A percentile compares a stretch with the other conserved stretches of the same genome.
These are phyloP conservation scores for Lordiphosa clarofinis DNA, from an alignment of 1,140 invertebrate species.

Conservation along the genomic window DNA sequence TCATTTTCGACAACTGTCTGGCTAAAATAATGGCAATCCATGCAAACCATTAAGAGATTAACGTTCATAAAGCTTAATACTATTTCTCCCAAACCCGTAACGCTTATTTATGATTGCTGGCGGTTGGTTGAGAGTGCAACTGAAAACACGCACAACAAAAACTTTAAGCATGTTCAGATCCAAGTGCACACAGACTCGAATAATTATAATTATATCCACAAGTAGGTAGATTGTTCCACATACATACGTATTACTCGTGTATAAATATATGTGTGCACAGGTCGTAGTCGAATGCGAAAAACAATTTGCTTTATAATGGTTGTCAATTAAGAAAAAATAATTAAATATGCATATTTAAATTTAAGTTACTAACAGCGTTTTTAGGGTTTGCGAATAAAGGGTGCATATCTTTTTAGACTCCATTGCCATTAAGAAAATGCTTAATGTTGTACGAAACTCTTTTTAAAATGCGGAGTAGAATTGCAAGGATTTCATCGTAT, in stretches of 20 bases:
- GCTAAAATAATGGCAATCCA: conserved; percentile 37
- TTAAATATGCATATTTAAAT: conserved; percentile 18
- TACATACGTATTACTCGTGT: not conserved
- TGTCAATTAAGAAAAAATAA: conserved; percentile 48
- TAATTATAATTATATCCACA: too few relatives aligned
- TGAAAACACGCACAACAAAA: conserved; percentile 33
- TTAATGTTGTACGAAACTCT: too few relatives aligned
- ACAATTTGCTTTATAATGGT: conserved; percentile 39
- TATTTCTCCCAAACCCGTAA: conserved; percentile 7
- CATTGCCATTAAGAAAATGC: too few relatives aligned
- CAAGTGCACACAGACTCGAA: not conserved
- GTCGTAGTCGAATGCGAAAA: conserved; percentile 4
- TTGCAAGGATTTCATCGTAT: too few relatives aligned
- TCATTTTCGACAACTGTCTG: conserved; percentile 20
- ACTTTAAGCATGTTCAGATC: conserved; percentile 15
- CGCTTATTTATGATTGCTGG: conserved; percentile 1
- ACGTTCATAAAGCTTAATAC: conserved; percentile 11
- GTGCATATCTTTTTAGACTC: too few relatives aligned
- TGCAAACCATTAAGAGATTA: conserved; percentile 18
- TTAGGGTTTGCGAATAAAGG: too few relatives aligned
- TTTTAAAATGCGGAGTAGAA: too few relatives aligned
- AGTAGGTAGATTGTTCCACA: not conserved
- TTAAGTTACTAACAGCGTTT: not conserved
- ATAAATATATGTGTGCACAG: conserved; percentile 5
- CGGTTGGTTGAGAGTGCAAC: conserved; percentile 12